Conservation (phyloP, 2,113 vertebrate species). For the Corythornis vintsioides region DNA sequence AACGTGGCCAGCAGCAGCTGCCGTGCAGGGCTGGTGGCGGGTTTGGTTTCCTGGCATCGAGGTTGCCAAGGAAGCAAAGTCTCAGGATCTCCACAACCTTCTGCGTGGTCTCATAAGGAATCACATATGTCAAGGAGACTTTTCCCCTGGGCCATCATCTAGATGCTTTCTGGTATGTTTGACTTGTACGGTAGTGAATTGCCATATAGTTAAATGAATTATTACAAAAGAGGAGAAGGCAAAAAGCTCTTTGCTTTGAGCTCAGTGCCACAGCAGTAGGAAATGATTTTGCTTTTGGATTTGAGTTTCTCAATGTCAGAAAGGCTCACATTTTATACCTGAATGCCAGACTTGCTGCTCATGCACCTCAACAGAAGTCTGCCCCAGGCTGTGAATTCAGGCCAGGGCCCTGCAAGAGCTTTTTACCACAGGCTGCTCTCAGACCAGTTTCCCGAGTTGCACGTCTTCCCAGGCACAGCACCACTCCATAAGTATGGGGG, state of each 20-base stretch:
- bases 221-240: not conserved
- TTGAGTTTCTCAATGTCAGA: not conserved
- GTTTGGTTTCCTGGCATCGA: not conserved
- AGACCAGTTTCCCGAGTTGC: not conserved
- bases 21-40: rapidly evolving
- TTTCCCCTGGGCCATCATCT: not conserved
- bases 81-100: not conserved
- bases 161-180: not conserved
- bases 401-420: not conserved
- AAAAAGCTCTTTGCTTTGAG: not conserved
- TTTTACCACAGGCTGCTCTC: not conserved
- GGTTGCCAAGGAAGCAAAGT: constrained; percentile 23
- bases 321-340: not conserved
- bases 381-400: not conserved
- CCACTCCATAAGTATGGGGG: rapidly evolving
- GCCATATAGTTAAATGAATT: not conserved
- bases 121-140: not conserved
- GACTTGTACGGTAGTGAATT: not conserved
- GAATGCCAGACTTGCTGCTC: not conserved
- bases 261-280: not conserved
- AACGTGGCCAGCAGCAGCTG: rapidly evolving
- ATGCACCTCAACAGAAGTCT: not conserved
- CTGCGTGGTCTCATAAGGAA: not conserved
- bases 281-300: not conserved
- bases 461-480: not conserved